Conservation (phyloP, 2,113 vertebrate species). For the Mormyrus iriodes region DNA sequence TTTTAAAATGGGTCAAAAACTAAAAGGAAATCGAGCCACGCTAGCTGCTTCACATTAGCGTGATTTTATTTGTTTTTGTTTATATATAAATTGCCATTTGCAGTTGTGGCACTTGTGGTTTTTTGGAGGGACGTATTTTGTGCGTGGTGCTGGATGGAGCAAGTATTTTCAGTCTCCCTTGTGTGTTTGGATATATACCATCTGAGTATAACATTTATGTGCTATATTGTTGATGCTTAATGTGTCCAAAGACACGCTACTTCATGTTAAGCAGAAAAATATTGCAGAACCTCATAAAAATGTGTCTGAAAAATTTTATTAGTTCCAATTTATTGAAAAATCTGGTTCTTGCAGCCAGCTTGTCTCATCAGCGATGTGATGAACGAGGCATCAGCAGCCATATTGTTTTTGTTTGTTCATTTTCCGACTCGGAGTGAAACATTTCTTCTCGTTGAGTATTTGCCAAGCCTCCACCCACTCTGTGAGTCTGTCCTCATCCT, state of each 20-base stretch:
- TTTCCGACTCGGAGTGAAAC: not conserved
- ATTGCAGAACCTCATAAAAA: not conserved
- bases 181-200: not conserved
- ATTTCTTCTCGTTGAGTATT: not conserved
- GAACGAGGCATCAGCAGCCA: not conserved
- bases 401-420: not conserved
- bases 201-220: not conserved
- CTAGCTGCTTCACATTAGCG: not conserved
- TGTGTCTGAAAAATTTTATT: not conserved
- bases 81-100: not conserved
- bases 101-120: not conserved
- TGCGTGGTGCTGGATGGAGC: not conserved
- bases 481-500: not conserved
- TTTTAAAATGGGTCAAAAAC: not conserved
- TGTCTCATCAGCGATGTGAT: not conserved
- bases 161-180: not conserved
- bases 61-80: not conserved
- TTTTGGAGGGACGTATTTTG: not conserved
- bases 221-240: too few relatives aligned
- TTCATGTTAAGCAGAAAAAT: not conserved
- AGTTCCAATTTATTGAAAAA: not conserved
- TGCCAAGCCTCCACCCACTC: not conserved
- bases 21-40: not conserved
- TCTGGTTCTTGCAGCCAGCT: not conserved
- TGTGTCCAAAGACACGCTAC: too few relatives aligned